Base-by-base conservation (phyloP, 2,797 vertebrate species). In the Phrynocephalus forsythii region DNA sequence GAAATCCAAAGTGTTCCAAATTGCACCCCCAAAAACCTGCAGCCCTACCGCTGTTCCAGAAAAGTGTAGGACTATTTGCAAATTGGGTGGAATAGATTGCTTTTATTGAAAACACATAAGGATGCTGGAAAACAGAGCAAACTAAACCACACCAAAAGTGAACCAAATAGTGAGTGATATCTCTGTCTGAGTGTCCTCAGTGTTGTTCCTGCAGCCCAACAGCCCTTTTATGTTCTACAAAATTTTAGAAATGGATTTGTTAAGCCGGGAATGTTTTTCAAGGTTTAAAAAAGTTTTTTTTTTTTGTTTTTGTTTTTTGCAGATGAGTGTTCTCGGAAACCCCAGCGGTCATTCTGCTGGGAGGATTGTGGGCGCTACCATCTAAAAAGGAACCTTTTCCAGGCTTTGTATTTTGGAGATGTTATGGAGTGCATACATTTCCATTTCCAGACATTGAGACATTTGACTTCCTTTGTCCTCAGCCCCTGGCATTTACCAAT, bases 401-500 rank as follows among this genome's bases (percentile, higher is more conserved):
- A 63, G 20, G 60, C 60, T 63, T 63, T 63, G 69, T 18, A 60
- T 13, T 80, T 22, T 20, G 30, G 13, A 28, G 77, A 73, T 26
- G 30, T 24, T 72, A 18, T 30, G 50, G 33, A 63, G 38, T 28
- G 9, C 18, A 26, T 71, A 13, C 20, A 5, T 18, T 44, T 76
- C 10, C 10, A 67, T 73, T 67, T 75, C 56, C 20, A 52, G n/a
- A 68, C 13, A 79, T 79, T 48, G 24, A n/a, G 44, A 8, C 48
- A 1, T 20, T 44, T n/a, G 8, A 50, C 16, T 69, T 82, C 50
- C 52, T 86, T 48, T 28, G 6, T 16, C 28, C 79, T n/a, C 26
- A 0, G 0, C 50, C 71, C 60, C 0, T 1, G 67, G 6, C 48
- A 2, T 26, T 6, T 48, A 0, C 0, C 69, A 85, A 68, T 15